Evolutionary conservation across 2,797 vertebrate genomes (phyloP).

Genomic region (Sternotherus odoratus): DNA sequence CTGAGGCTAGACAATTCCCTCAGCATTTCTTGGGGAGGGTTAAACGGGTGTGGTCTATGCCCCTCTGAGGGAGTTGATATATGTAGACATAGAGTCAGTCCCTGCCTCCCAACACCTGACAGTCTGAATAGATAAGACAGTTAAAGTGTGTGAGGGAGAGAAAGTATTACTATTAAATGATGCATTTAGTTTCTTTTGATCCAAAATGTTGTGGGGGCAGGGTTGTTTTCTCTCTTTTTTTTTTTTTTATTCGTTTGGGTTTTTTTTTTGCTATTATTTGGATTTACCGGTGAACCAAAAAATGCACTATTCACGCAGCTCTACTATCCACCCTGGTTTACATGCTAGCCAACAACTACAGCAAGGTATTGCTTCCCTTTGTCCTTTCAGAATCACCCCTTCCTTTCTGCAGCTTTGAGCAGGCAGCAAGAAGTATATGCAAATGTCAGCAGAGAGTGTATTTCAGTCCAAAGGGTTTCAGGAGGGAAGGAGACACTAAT

Average conservation of each 20-base stretch:
- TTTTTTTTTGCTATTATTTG: neutral
- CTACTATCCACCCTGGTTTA: neutral
- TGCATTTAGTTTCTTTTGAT: neutral
- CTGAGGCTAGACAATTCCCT: neutral
- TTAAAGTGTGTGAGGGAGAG: neutral
- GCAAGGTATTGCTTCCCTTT: neutral
- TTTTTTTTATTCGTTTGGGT: neutral
- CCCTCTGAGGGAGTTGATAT: neutral
- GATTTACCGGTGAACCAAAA: neutral
- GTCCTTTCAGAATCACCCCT: neutral
- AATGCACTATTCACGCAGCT: neutral
- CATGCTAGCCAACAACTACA: neutral
- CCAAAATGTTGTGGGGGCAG: neutral
- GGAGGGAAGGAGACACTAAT: neutral
- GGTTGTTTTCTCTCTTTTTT: no score
- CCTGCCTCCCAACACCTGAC: neutral
- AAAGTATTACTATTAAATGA: neutral
- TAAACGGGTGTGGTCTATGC: neutral
- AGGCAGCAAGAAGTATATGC: neutral
- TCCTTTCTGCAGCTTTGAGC: neutral
- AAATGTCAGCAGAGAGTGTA: neutral
- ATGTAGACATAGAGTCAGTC: neutral
- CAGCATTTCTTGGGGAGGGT: neutral
- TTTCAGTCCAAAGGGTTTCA: neutral
- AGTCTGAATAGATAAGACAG: neutral